phyloP scores from a whole-genome alignment of 2,888 invertebrate genomes.

The Metellina segmentata region DNA sequence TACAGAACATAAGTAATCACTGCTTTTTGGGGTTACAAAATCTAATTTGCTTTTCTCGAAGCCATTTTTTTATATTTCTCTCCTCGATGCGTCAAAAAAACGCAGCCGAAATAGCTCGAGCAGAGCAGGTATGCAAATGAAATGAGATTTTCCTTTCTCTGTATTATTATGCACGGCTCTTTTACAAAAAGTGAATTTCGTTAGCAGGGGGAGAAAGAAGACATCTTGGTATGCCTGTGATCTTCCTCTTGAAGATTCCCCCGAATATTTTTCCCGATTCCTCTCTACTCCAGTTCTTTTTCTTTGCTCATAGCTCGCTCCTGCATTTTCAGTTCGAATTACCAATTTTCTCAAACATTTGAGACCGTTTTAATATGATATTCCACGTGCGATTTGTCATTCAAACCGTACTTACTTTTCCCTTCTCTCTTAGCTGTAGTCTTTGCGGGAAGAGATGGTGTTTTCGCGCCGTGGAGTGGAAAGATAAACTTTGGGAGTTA shows the following conservation, averaged over 20 bases:
- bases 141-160: constrained; percentile 62
- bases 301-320: not conserved
- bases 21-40: constrained; percentile 71
- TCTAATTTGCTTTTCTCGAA: constrained; percentile 62
- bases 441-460: too few species aligned
- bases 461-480: too few species aligned
- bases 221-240: constrained; percentile 9
- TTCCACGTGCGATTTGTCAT: constrained; percentile 39
- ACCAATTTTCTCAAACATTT: constrained; percentile 59
- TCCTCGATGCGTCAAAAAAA: constrained; percentile 44
- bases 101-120: constrained; percentile 29
- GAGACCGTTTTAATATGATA: constrained; percentile 29
- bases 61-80: constrained; percentile 53
- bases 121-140: constrained; percentile 66
- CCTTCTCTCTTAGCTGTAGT: not conserved
- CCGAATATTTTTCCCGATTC: constrained; percentile 11
- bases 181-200: constrained; percentile 64
- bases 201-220: constrained; percentile 8
- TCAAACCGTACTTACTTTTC: constrained; percentile 7
- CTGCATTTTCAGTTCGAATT: constrained; percentile 28
- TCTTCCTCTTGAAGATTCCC: constrained; percentile 21
- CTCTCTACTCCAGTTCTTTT: not conserved
- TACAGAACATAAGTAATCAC: constrained; percentile 70
- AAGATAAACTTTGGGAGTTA: too few species aligned
- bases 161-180: constrained; percentile 40